Base-by-base conservation (phyloP, 2,888 invertebrate genomes). In the Meandrusa payeni region DNA sequence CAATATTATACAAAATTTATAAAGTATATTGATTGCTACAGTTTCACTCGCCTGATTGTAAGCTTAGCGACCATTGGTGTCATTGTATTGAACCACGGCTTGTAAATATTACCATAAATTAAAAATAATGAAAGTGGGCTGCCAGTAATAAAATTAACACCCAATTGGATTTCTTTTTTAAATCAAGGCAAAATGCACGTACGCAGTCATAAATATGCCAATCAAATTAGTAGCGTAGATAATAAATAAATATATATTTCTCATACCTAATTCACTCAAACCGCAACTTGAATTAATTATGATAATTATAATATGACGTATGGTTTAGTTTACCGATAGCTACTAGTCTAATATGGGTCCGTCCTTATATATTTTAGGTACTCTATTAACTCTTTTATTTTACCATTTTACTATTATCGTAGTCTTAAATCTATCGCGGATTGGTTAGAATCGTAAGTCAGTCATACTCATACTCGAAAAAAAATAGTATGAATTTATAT, bases 71-170 rank as follows among this genome's bases (percentile, higher is more conserved):
- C n/a, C n/a, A n/a, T n/a, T n/a, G n/a, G n/a, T n/a, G n/a, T n/a
- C n/a, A n/a, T n/a, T n/a, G n/a, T n/a, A n/a, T n/a, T n/a, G n/a
- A n/a, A n/a, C n/a, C n/a, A n/a, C n/a, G n/a, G n/a, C n/a, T n/a
- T 63, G 54, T 59, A 54, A 54, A 53, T 58, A 52, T 52, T 70
- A 75, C 72, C 70, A 69, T 73, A 51, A 45, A 37, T 43, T 37
- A 49, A 49, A 45, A 46, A 7, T 27, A 27, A 27, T 3, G 7
- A 19, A 33, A 12, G 19, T 3, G 13, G 24, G 26, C 10, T 41
- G 26, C 19, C 11, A 17, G 13, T 24, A 19, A 19, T 2, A 19
- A 17, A 11, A 26, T 7, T 10, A 3, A 40, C 15, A 5, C 24
- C 24, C 19, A 32, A 24, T 9, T 13, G 24, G 28, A 15, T 7